Base-by-base conservation (phyloP, 2,888 invertebrate species). In the Troilus luridus region DNA sequence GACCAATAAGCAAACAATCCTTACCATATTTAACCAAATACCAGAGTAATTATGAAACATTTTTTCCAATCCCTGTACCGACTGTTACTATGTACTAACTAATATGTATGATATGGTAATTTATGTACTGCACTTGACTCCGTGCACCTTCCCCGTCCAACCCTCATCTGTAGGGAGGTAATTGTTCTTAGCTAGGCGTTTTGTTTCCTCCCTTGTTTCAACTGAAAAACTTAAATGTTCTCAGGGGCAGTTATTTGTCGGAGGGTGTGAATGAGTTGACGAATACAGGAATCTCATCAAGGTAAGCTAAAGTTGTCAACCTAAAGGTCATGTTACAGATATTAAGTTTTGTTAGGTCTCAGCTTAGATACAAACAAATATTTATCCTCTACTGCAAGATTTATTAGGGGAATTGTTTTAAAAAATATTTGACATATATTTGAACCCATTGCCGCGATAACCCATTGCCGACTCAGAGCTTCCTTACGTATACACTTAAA, bases 121-220 rank as follows among this genome's bases (percentile, higher is more conserved):
- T 85, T 85, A 85, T 85, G 85, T 85, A 85, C 85, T 85, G 85
- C 85, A 85, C 85, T 85, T 85, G 85, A 85, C 85, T 85, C 85
- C 56, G n/a, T 11, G 56, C 85, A 85, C 56, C 85, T 85, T n/a
- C 85, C n/a, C 21, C 8, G 7, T 2, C 67, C 24, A 24, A 21
- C n/a, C 85, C 56, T 58, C n/a, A 5, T 85, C 56, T 41, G 56
- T 56, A 21, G n/a, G n/a, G 27, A 77, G 85, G 56, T 85, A 85
- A 85, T 85, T 85, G 54, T 85, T 85, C 85, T 85, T n/a, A 56
- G 56, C n/a, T 56, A 12, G 21, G 56, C 85, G 41, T 85, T 85
- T 85, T 85, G 85, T 85, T 85, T 58, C 56, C 85, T 85, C 85
- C n/a, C 85, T 85, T 85, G 85, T 85, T 85, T 85, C 85, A 85